Evolutionary conservation across 1,140 invertebrate genomes (phyloP).

Genomic region (Subanguina moxae): DNA sequence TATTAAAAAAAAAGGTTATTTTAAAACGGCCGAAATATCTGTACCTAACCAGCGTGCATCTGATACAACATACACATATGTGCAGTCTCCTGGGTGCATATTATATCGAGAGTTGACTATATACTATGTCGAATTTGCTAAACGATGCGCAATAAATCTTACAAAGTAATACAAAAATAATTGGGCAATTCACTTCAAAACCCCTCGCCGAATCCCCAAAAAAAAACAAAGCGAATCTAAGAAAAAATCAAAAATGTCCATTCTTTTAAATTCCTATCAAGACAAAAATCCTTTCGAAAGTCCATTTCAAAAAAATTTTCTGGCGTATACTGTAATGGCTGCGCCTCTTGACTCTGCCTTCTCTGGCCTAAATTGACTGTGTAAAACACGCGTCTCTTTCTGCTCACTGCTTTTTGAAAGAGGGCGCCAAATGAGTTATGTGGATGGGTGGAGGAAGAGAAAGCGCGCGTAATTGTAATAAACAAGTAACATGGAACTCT

Average conservation of each 20-base stretch:
- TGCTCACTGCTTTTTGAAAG: neutral
- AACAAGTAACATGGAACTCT: neutral
- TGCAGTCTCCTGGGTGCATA: no score
- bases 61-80: no score
- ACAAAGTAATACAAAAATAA: no score
- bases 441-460: neutral
- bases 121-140: no score
- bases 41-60: no score
- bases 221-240: neutral
- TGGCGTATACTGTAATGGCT: neutral
- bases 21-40: no score
- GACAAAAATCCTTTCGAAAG: neutral
- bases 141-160: no score
- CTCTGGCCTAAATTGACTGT: neutral
- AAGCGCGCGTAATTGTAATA: constrained; percentile 6
- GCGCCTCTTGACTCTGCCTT: neutral
- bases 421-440: constrained; percentile 6
- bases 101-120: no score
- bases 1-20: no score
- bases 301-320: neutral
- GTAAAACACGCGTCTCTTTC: neutral
- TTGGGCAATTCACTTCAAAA: no score
- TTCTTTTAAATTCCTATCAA: neutral
- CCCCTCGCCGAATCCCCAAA: neutral
- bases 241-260: constrained; percentile 6